Base-by-base conservation (phyloP, 2,888 invertebrate genomes). In the Actias luna region DNA sequence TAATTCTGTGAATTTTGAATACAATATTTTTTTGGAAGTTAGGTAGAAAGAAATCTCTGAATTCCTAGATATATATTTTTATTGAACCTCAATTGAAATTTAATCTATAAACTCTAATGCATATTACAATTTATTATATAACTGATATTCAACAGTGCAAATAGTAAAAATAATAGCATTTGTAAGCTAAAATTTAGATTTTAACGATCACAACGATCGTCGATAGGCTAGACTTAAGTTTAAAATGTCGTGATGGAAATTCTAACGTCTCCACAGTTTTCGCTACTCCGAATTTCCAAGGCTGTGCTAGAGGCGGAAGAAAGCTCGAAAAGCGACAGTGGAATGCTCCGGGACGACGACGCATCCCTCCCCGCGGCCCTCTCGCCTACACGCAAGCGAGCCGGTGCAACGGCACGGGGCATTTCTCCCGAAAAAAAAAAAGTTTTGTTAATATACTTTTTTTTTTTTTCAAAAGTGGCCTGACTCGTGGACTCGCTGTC, bases 271-370 rank as follows among this genome's bases (percentile, higher is more conserved):
- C 88, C 66, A 86, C 63, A 0, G 22, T 1, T 4, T 27, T 12
- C 67, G 8, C 66, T 85, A 85, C 78, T 70, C 90, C 89, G 64
- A 91, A 91, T 78, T 78, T 85, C 76, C 90, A 89, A 92, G 91
- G 91, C 88, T 89, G n/a, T n/a, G 84, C 76, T 74, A 69, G 77
- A 77, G 77, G 76, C 80, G 84, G 87, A 91, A 89, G 92, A 92
- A 92, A 92, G 91, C 89, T 90, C 83, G 85, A 77, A 92, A 92
- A 92, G 92, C 86, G 92, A 92, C 78, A 92, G 92, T 92, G 92
- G 91, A 90, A 91, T 92, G 85, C 85, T 76, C 77, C 77, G 71
- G 55, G 55, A 55, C 29, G 29, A n/a, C 70, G 77, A 80, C 83
- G 83, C 87, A 78, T 77, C 80, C 84, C 80, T 50, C 63, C 60